phyloP scores from a whole-genome alignment of 2,888 invertebrate species.

The Brachyptera putata region DNA sequence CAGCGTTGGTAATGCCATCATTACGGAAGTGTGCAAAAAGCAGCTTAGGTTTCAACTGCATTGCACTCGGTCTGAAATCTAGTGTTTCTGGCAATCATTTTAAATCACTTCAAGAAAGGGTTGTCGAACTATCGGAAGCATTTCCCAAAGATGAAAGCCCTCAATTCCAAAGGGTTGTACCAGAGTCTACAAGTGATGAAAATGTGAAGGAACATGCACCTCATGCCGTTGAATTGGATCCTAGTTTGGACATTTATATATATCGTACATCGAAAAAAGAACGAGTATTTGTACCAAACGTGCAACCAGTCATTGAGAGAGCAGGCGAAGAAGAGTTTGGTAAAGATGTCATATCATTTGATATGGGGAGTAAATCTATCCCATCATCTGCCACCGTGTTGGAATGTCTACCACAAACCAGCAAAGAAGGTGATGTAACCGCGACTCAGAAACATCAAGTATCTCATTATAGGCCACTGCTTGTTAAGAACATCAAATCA shows the following conservation, averaged over 20 bases:
- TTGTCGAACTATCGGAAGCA: neutral
- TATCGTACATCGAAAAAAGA: slow-evolving; percentile 40
- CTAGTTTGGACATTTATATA: slow-evolving; percentile 37
- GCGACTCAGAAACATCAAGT: neutral
- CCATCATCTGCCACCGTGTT: neutral
- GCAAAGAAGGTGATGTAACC: neutral
- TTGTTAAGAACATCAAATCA: slow-evolving; percentile 15
- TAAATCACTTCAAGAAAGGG: neutral
- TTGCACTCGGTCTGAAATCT: slow-evolving; percentile 40
- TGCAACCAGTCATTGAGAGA: neutral
- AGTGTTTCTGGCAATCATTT: neutral
- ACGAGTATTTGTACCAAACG: slow-evolving; percentile 40
- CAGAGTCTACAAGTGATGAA: neutral
- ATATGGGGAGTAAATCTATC: neutral
- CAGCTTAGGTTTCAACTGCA: slow-evolving; percentile 48
- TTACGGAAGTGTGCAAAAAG: slow-evolving; percentile 41
- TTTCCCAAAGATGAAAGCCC: neutral
- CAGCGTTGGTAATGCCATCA: slow-evolving; percentile 45
- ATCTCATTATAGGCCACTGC: slow-evolving; percentile 16
- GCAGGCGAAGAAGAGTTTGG: neutral
- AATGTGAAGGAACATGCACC: neutral
- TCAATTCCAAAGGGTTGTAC: neutral
- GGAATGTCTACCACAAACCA: neutral
- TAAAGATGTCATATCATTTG: neutral
- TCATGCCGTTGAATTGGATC: neutral